phyloP scores from a whole-genome alignment of 2,888 invertebrate species.

The Allygus modestus region DNA sequence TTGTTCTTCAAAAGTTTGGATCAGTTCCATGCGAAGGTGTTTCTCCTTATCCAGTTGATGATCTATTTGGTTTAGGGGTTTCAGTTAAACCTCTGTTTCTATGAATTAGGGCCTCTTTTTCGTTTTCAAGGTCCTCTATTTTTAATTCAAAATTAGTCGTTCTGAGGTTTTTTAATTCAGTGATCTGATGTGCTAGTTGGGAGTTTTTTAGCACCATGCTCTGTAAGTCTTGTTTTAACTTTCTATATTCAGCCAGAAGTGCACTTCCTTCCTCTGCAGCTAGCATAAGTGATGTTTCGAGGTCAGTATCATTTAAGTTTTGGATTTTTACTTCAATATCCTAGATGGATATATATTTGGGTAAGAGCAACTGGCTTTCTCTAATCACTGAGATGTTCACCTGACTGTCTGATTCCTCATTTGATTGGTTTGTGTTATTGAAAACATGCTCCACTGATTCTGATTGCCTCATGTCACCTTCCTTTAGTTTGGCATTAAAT shows the following conservation, averaged over 20 bases:
- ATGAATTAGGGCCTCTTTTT: too few relatives aligned
- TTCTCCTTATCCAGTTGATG: too few relatives aligned
- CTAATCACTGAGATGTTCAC: not conserved
- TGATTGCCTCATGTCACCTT: not conserved
- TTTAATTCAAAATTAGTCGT: too few relatives aligned
- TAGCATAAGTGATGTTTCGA: not conserved
- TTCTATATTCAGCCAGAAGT: not conserved
- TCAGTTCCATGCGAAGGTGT: too few relatives aligned
- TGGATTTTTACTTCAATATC: not conserved
- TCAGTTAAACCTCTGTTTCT: too few relatives aligned
- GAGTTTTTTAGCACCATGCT: not conserved
- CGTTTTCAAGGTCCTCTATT: too few relatives aligned
- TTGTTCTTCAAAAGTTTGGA: too few relatives aligned
- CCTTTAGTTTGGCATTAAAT: not conserved
- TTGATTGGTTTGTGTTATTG: not conserved
- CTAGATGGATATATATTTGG: not conserved
- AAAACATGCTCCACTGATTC: not conserved
- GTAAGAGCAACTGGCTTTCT: not conserved
- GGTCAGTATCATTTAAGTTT: not conserved
- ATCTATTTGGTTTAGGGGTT: too few relatives aligned
- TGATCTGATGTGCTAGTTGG: not conserved
- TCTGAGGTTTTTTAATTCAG: too few relatives aligned
- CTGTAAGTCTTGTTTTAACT: not conserved
- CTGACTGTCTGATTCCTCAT: too few relatives aligned
- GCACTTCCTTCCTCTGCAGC: not conserved